These are phyloP conservation scores for Meteorus sp. DNA, from an alignment of 1,140 invertebrate genomes.

Conservation along the genomic window DNA sequence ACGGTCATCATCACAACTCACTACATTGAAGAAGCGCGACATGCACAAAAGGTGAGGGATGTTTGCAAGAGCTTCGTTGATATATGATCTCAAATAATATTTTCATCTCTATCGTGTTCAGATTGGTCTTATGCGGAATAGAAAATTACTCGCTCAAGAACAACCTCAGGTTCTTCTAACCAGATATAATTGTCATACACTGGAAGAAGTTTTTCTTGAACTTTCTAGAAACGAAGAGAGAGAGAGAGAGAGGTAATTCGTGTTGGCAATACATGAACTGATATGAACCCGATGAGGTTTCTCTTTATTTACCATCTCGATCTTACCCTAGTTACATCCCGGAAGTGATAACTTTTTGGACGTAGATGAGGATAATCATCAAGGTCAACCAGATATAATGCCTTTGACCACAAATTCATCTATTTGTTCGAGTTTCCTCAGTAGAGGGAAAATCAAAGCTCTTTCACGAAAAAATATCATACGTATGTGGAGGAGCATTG, in stretches of 20 bases:
- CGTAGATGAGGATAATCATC: constrained; percentile 73
- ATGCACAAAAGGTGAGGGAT: constrained; percentile 76
- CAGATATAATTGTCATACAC: constrained; percentile 78
- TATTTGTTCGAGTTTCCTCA: constrained; percentile 64
- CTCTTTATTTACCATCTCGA: background rate
- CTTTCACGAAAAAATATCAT: constrained; percentile 91
- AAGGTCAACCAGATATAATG: constrained; percentile 55
- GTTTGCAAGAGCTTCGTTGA: background rate
- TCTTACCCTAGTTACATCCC: background rate
- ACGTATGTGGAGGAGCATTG: constrained; percentile 89
- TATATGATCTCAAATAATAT: background rate
- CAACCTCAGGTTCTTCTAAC: constrained; percentile 81
- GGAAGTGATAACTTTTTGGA: constrained; percentile 44
- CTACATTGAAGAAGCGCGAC: constrained; percentile 90
- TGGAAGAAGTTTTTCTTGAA: constrained; percentile 95
- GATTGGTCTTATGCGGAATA: constrained; percentile 94
- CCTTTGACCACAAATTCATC: constrained; percentile 63
- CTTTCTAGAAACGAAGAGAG: constrained; percentile 71
- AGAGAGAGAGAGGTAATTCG: constrained; percentile 59
- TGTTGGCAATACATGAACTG: constrained; percentile 74
- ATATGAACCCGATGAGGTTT: constrained; percentile 68
- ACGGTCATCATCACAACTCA: constrained; percentile 94
- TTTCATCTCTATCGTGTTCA: constrained; percentile 48
- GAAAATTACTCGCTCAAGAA: constrained; percentile 87
- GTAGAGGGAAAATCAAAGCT: constrained; percentile 73